Evolutionary conservation across 2,888 invertebrate genomes (phyloP), one percentile per base, ranked within the genome.

Genomic region (Drosophila hamatofila): DNA sequence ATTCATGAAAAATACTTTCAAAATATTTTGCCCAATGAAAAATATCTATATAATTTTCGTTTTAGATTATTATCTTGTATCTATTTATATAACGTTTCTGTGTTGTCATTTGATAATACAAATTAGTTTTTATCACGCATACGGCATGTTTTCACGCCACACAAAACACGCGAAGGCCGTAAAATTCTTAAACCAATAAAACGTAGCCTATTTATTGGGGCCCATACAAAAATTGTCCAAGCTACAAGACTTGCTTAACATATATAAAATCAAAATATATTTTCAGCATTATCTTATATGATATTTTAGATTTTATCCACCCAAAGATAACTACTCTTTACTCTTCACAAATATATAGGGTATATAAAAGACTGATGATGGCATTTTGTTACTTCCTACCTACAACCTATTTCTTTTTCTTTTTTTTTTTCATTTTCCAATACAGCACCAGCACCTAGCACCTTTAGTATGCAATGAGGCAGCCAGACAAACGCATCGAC

Each of bases 391-490:
- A 82, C 78, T 64, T 76, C 39, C 72, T 74, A 79, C 80, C 69
- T 82, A 82, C 54, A 75, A 33, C 37, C 23, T 52, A 52, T 37
- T 35, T 52, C 16, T 25, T 52, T 72, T 30, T 70, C 30, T 25
- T 46, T 23, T 57, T 37, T 33, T 61, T 27, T 54, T 35, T 49
- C 68, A 57, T 60, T 37, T 37, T 67, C n/a, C 37, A 37, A 44
- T 56, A 52, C 56, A 72, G 81, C 70, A 70, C 62, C 70, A 74
- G 80, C 78, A 74, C 56, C 75, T 25, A 83, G 69, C 81, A 83
- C 72, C 72, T 76, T 88, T 83, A 87, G 84, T 87, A 84, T 87
- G 84, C 84, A 83, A 84, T 84, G 84, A 87, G 83, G 79, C 84
- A 76, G 76, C 81, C 81, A 83, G 78, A 79, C 65, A 81, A 72